These are phyloP conservation scores for Steromphala cineraria DNA, from an alignment of 2,888 invertebrate species.

Conservation along the genomic window DNA sequence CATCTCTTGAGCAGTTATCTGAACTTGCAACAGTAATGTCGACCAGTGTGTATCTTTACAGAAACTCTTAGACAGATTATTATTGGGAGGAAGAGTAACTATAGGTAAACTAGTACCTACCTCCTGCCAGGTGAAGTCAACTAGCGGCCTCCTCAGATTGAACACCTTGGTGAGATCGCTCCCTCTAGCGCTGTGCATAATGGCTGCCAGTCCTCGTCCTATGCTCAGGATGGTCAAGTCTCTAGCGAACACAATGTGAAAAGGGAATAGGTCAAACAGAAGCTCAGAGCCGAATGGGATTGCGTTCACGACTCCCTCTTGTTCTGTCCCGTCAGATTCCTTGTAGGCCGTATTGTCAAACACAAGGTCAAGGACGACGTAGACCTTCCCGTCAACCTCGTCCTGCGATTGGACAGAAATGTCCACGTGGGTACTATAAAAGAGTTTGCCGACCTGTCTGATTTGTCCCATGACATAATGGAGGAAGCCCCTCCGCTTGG, in stretches of 20 bases:
- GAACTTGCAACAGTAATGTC: too few relatives aligned
- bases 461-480: constrained; percentile 98
- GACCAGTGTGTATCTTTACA: too few relatives aligned
- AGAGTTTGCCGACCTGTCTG: constrained; percentile 90
- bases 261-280: constrained; percentile 97
- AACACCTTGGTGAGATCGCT: constrained; percentile 95
- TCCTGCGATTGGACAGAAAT: constrained; percentile 89
- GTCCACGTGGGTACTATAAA: constrained; percentile 95
- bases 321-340: constrained; percentile 39
- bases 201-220: constrained; percentile 69
- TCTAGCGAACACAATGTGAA: constrained; percentile 96
- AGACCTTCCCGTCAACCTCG: constrained; percentile 90
- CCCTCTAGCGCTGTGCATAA: constrained; percentile 77
- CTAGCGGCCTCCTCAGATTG: constrained; percentile 91
- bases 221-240: constrained; percentile 72
- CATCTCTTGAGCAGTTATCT: too few relatives aligned
- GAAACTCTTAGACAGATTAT: too few relatives aligned
- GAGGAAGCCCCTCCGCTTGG: constrained; percentile 93
- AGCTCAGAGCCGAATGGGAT: constrained; percentile 76
- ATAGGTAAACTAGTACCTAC: constrained; percentile 79
- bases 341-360: constrained; percentile 86
- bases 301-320: constrained; percentile 37
- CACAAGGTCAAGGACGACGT: constrained; percentile 93
- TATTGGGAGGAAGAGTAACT: too few relatives aligned
- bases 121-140: constrained; percentile 94